These are phyloP conservation scores for Nomada goodeniana DNA, from an alignment of 2,888 invertebrate genomes.

Conservation along the genomic window DNA sequence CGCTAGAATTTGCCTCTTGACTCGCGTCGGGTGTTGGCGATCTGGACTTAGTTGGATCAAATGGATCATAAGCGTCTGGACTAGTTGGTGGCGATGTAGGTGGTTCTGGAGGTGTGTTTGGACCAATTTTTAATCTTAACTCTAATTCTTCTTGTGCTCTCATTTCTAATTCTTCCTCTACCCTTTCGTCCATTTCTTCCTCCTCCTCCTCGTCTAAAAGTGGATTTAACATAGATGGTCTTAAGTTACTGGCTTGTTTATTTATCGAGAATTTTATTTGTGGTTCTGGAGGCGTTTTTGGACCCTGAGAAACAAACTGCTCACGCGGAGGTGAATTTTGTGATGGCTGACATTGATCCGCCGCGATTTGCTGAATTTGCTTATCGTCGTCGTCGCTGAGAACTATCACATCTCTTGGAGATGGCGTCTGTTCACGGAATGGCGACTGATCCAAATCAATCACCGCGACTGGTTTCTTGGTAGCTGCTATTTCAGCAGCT, in stretches of 20 bases:
- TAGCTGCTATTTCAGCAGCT: conserved; percentile 84
- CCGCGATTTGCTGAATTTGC: conserved; percentile 74
- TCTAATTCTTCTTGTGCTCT: conserved; percentile 82
- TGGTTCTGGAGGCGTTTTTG: conserved; percentile 91
- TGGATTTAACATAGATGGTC: conserved; percentile 85
- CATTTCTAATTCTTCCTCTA: conserved; percentile 82
- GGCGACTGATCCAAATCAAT: conserved; percentile 94
- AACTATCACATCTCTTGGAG: conserved; percentile 92
- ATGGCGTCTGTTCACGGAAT: conserved; percentile 92
- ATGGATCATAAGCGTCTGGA: conserved; percentile 95
- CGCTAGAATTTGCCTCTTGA: conserved; percentile 74
- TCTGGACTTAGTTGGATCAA: conserved; percentile 93
- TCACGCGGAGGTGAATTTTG: conserved; percentile 77
- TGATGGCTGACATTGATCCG: conserved; percentile 74
- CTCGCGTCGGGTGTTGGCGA: conserved; percentile 86
- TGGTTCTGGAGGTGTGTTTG: conserved; percentile 90
- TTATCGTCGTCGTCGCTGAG: conserved; percentile 92
- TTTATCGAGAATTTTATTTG: conserved; percentile 88
- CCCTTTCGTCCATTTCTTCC: conserved; percentile 83
- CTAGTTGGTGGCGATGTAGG: conserved; percentile 89
- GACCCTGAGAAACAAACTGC: conserved; percentile 85
- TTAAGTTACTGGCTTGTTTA: conserved; percentile 79
- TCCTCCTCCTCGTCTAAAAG: conserved; percentile 85
- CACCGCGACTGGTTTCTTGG: conserved; percentile 92
- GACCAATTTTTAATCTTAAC: conserved; percentile 85